Percentiles rank a stretch among this genome's conserved stretches.
These are phyloP conservation scores for Felis catus DNA, from an alignment of 2,113 vertebrate genomes.

Conservation along the genomic window F.catus_Fca126_mat1.0 CM031419.1:33013001-33013500, in stretches of 20 bases:
- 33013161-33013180: neutral
- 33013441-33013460: neutral
- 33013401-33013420: neutral
- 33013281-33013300: neutral
- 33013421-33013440: slow-evolving; percentile 20
- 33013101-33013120: neutral
- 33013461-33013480: neutral
- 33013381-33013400: slow-evolving; percentile 24
- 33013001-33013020: neutral
- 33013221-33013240: neutral
- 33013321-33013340: slow-evolving; percentile 39
- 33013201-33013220: neutral
- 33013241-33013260: slow-evolving; percentile 11
- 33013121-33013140: neutral
- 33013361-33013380: slow-evolving; percentile 8
- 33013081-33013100: slow-evolving; percentile 15
- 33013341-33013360: neutral
- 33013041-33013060: neutral
- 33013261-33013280: neutral
- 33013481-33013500: slow-evolving; percentile 29
- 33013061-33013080: neutral
- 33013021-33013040: neutral
- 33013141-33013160: neutral
- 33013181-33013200: neutral
- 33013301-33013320: neutral